Percentiles rank a stretch among this genome's conserved stretches.
phyloP scores from a whole-genome alignment of 2,888 invertebrate species.

The Acheta domesticus region DNA sequence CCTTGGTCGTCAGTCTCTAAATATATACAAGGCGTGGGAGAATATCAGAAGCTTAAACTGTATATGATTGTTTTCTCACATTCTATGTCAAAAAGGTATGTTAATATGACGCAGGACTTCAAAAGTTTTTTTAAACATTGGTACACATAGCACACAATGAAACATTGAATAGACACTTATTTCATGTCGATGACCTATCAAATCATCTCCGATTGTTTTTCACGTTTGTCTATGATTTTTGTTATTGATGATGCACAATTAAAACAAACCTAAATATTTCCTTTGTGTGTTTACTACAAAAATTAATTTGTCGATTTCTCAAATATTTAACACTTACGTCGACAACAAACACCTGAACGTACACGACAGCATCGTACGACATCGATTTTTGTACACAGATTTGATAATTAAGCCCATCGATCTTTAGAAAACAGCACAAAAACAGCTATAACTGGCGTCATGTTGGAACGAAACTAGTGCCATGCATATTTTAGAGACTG shows the following conservation, averaged over 20 bases:
- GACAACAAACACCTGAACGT: neutral
- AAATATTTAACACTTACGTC: neutral
- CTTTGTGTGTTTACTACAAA: too few relatives aligned
- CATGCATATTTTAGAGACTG: neutral
- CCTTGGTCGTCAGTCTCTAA: neutral
- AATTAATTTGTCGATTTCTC: too few relatives aligned
- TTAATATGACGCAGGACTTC: neutral
- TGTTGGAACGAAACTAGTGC: neutral
- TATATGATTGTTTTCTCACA: constrained; percentile 18
- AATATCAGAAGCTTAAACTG: neutral
- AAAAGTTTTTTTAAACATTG: neutral
- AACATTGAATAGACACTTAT: neutral
- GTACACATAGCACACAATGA: constrained; percentile 9
- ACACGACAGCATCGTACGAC: neutral
- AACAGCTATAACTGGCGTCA: neutral
- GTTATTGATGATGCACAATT: too few relatives aligned
- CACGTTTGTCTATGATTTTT: too few relatives aligned
- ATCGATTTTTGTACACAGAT: neutral
- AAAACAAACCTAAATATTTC: too few relatives aligned
- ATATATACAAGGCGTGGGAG: neutral
- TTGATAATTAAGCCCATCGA: neutral
- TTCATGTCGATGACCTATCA: too few relatives aligned
- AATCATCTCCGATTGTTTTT: too few relatives aligned
- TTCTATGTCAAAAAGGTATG: neutral
- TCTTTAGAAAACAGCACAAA: neutral